Base-by-base conservation (phyloP, 64 coral and sea anemone genomes). In the Orbicella faveolata region DNA sequence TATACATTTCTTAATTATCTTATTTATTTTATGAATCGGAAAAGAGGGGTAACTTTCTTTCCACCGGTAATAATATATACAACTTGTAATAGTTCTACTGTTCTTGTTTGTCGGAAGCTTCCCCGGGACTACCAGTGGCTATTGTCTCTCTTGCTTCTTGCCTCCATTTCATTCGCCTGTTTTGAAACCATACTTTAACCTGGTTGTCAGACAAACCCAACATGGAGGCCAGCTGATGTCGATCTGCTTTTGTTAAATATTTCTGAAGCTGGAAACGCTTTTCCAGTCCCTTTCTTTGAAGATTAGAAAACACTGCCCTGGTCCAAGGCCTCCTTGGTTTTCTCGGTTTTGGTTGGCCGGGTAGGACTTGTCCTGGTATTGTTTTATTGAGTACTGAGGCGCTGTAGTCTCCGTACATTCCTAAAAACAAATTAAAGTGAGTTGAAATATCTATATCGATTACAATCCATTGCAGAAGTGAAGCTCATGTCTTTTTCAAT, bases 121-220 rank as follows among this genome's bases (percentile, higher is more conserved):
- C 82, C 26, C 20, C 82, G 26, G 82, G 65, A 39, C 82, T 85
- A 7, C 82, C 82, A n/a, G 82, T 72, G 11, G 90, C 52, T 79
- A 92, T 78, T 52, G 74, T 87, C 77, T 92, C 90, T 79, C 90
- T 67, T 3, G 90, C 90, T 34, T 92, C 90, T 73, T 92, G 90
- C 35, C 90, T 52, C 90, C 90, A 92, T 92, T 92, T 92, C 90
- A 92, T 92, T 63, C 90, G 26, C 51, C 90, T 78, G 63, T 92
- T 92, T 80, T 92, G 90, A 87, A 92, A 92, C 90, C 90, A 92
- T 5, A 92, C 90, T 88, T 92, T 92, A 1, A 92, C 90, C 61
- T 92, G 90, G 78, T 92, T 92, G 44, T 92, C 90, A 72, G 78
- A 83, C 9, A 92, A 86, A 18, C 90, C 90, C 63, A 92, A 44